Base-by-base conservation (phyloP, 1,140 invertebrate genomes). In the Camponotus pennsylvanicus region DNA sequence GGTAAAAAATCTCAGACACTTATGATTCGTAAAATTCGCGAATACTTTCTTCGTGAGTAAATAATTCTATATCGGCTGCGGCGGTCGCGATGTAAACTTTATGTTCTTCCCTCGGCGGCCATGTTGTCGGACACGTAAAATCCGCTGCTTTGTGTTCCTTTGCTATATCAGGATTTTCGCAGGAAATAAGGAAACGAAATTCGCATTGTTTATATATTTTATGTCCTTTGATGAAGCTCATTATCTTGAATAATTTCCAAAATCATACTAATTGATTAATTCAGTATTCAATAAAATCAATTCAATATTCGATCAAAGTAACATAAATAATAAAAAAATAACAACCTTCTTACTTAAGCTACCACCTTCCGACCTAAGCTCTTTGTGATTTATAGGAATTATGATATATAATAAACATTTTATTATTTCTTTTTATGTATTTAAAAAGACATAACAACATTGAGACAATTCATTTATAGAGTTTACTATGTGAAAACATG, bases 1-100 rank as follows among this genome's bases (percentile, higher is more conserved):
- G 49, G 40, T n/a, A 85, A 85, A 85, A 83, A 83, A 83, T 83
- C 79, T 83, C 69, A 83, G 79, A 83, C 79, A 83, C 79, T 83
- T 83, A 83, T 73, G 79, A 83, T 83, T 75, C 69, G 79, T 83
- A 83, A 85, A 86, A 86, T 84, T 84, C 67, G 69, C 52, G 69
- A 57, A 70, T 83, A 67, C 69, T 83, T 67, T 73, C 45, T 61
- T 84, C 57, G 57, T 42, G 69, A 83, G 67, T 73, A 84, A 83
- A 84, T 84, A 84, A 73, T 80, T 86, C 82, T 75, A 66, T 80
- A 69, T 80, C 76, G 40, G 52, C 78, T 70, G 66, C 55, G 27
- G 79, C 55, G 63, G 34, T 49, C 45, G 64, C 42, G 34, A 87
- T 61, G 71, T 67, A 73, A 86, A 66, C 66, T 80, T 86, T 86